Conservation (phyloP, 2,113 vertebrate genomes). For the Platichthys flesus region DNA sequence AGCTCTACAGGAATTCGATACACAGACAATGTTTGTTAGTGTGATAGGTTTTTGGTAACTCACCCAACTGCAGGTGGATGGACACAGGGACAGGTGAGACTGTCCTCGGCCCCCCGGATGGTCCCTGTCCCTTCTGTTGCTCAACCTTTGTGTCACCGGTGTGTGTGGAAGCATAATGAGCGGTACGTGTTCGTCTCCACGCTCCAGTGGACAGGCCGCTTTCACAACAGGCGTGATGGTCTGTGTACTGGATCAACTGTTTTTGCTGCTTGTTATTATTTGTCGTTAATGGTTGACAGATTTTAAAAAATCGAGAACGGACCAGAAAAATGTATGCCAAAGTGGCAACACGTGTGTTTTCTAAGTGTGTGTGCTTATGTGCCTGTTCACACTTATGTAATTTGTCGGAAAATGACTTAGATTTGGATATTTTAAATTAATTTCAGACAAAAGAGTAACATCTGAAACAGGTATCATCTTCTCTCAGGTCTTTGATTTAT, state of each 20-base stretch:
- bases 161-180: constrained; percentile 49
- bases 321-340: constrained; percentile 21
- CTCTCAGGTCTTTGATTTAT: not conserved
- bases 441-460: too few species aligned
- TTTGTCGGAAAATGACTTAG: not conserved
- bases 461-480: too few species aligned
- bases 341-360: not conserved
- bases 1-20: not conserved
- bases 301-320: constrained; percentile 66
- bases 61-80: not conserved
- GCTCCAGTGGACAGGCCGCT: constrained; percentile 66
- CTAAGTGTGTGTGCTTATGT: not conserved
- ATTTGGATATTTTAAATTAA: not conserved
- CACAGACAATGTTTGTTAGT: not conserved
- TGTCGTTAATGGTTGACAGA: constrained; percentile 83
- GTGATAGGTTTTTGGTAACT: not conserved
- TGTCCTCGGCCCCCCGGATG: not conserved
- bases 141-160: constrained; percentile 54
- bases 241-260: constrained; percentile 71
- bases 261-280: constrained; percentile 81
- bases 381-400: not conserved
- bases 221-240: constrained; percentile 73
- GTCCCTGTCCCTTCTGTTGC: constrained; percentile 51
- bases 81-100: constrained; percentile 11
- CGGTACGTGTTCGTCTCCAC: constrained; percentile 54